Base-by-base conservation (phyloP, 2,888 invertebrate species). In the Caenorhabditis uteleia region DNA sequence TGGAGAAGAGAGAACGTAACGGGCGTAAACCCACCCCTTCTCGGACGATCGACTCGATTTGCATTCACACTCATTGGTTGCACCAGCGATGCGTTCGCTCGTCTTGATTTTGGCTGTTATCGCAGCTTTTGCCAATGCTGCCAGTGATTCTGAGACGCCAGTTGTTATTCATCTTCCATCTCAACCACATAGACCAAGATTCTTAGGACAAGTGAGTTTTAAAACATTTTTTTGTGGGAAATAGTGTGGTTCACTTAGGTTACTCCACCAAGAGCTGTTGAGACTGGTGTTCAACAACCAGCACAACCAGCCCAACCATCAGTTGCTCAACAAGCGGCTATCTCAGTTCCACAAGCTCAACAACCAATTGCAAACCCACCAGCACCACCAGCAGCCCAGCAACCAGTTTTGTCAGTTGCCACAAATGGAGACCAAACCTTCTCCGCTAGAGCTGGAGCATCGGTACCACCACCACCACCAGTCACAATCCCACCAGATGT, bases 401-500 rank as follows among this genome's bases (percentile, higher is more conserved):
- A 68, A 44, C 74, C 70, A 44, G 67, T 77, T 42, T 45, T 58
- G 21, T 59, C 68, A 42, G 59, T 68, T 34, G 62, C 70, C 40
- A 50, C 70, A 7, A 68, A 69, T 21, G 75, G 74, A 34, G 61
- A 59, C 12, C 70, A 74, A 40, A 59, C 66, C 34, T 77, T 75
- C 34, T 61, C 57, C 10, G 66, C 77, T 47, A 61, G 73, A 47
- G 36, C 39, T 23, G 61, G 53, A 50, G 57, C 57, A 6, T 43
- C 56, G 4, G 40, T 60, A 7, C 59, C 66, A 39, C 66, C 80
- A 29, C 78, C 77, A 36, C 78, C 82, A 39, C 80, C 82, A 45
- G 78, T 81, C 55, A 82, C 79, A 56, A 79, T 82, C 18, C 82
- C 82, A 44, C 74, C 80, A 33, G 82, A 82, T 77, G 82, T 82